Percentiles rank a stretch among this genome's conserved stretches.
phyloP scores from a whole-genome alignment of 37 sponge, comb jelly and placozoan species.

The Geodia barretti region DNA sequence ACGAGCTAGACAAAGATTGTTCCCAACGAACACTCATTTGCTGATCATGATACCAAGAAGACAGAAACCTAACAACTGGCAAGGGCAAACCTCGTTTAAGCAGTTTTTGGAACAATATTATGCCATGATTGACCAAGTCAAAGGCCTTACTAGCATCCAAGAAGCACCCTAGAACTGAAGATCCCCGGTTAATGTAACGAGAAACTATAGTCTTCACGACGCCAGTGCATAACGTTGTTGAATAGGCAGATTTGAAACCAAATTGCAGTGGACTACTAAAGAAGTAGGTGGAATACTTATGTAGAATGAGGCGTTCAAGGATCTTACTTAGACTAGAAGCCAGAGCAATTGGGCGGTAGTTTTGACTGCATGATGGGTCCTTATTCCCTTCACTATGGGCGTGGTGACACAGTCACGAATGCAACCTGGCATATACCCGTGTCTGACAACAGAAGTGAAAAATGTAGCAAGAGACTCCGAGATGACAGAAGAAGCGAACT shows the following conservation, averaged over 20 bases:
- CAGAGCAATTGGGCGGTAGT: constrained; percentile 8
- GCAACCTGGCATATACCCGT: no score
- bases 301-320: background rate
- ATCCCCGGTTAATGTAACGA: background rate
- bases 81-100: no score
- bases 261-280: background rate
- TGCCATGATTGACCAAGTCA: background rate
- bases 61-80: no score
- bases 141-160: constrained; percentile 16
- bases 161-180: constrained; percentile 13
- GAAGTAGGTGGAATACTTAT: background rate
- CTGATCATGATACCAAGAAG: no score
- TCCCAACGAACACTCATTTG: no score
- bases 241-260: constrained; percentile 8
- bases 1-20: no score
- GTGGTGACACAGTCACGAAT: no score
- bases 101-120: no score
- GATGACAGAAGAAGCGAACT: no score
- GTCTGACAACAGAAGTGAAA: no score
- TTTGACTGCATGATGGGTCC: background rate
- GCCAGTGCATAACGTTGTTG: constrained; percentile 1
- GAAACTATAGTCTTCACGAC: background rate
- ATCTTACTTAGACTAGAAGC: constrained; percentile 6
- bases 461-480: no score
- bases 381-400: no score